A percentile compares a stretch with the other conserved stretches of the same genome.
Evolutionary conservation across 1,140 invertebrate species (phyloP).

Genomic region (Dinoponera quadriceps): DNA sequence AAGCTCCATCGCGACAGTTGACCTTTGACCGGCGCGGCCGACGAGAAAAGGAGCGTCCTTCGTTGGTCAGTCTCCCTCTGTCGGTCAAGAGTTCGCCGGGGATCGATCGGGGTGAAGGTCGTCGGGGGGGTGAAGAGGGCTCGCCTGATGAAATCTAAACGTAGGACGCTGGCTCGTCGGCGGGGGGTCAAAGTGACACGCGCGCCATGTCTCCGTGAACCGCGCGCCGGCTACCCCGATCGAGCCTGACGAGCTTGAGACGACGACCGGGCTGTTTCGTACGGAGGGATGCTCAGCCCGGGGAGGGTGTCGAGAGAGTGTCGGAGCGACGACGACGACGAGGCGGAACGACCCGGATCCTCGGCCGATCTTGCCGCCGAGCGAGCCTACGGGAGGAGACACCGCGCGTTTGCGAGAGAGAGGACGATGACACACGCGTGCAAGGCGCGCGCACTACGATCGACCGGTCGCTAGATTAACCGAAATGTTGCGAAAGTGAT

Average conservation of each 20-base stretch:
- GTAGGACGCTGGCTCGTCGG: background rate
- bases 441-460: constrained; percentile 20
- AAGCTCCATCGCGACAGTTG: background rate
- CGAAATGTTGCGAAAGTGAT: constrained; percentile 68
- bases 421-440: constrained; percentile 2
- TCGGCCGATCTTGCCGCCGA: background rate
- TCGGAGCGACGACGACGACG: background rate
- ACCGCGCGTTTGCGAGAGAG: constrained; percentile 6
- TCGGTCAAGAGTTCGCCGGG: constrained; percentile 12
- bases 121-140: background rate
- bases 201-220: constrained; percentile 12
- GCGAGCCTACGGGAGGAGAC: background rate
- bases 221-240: constrained; percentile 23
- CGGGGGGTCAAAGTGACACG: background rate
- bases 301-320: background rate
- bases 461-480: constrained; percentile 29
- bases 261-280: constrained; percentile 19
- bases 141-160: constrained; percentile 13
- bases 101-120: constrained; percentile 27
- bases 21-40: background rate
- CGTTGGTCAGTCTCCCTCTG: constrained; percentile 5
- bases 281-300: no score
- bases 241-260: constrained; percentile 22
- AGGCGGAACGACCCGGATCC: background rate
- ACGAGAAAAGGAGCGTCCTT: background rate